Base-by-base conservation (phyloP, 2,888 invertebrate genomes). In the Spisula subtruncata region DNA sequence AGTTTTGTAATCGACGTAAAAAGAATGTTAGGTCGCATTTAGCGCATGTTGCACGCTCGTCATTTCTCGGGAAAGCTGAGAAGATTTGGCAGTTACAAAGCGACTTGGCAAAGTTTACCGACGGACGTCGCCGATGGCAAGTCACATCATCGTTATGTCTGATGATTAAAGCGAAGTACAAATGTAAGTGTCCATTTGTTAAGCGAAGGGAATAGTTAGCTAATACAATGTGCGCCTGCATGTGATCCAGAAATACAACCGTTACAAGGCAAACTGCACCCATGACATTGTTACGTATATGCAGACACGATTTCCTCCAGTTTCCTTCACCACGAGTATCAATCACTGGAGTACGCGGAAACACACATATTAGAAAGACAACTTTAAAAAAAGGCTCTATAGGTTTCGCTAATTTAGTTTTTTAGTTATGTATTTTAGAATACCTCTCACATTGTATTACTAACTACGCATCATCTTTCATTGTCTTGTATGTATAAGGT, bases 81-180 rank as follows among this genome's bases (percentile, higher is more conserved):
- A 71, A 32, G 5, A 75, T 35, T 32, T 75, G 75, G 32, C 75
- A 75, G 75, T 75, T 32, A 32, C 75, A 75, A 29, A 71, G 35
- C 32, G 32, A 35, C 35, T 75, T 75, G 75, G 75, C 75, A 75
- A 75, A 75, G 75, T 35, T 35, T 35, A 75, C 75, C 35, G 16
- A 29, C 16, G 8, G 18, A 75, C 35, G 75, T 75, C 75, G 75
- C 75, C 75, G 2, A 32, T 16, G 32, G 75, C 75, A 35, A 75
- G 25, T 75, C 75, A n/a, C 25, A 66, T 66, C 4, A 66, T 66
- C 20, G 18, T 60, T n/a, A 66, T 66, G 60, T 25, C n/a, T 66
- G 60, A 66, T 66, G 60, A 10, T 25, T 51, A 51, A 51, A 51
- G 60, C n/a, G n/a, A 66, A n/a, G n/a, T n/a, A n/a, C n/a, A n/a